A percentile compares a stretch with the other conserved stretches of the same genome.
Evolutionary conservation across 2,888 invertebrate genomes (phyloP).

Genomic region (Acanthosepion lycidas): DNA sequence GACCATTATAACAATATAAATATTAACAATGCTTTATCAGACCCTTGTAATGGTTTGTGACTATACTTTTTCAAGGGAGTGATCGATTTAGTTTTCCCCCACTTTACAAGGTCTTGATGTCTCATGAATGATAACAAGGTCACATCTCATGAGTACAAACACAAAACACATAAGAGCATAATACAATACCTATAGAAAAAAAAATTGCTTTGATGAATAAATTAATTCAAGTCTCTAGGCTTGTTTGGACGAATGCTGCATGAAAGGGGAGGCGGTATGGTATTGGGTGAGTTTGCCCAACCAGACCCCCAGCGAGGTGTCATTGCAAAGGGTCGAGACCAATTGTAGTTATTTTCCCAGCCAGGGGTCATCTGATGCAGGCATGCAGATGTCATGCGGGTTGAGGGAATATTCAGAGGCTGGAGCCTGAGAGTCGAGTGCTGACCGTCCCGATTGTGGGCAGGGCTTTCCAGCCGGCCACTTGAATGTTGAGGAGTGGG

Average conservation of each 20-base stretch:
- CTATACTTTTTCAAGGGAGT: not conserved
- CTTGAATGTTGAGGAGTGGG: not conserved
- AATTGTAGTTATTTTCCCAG: constrained; percentile 45
- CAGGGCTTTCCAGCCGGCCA: not conserved
- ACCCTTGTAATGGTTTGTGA: not conserved
- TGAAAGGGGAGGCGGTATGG: not conserved
- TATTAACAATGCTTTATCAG: not conserved
- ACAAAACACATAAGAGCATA: not conserved
- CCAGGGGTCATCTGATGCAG: constrained; percentile 36
- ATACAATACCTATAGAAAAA: not conserved
- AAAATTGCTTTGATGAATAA: not conserved
- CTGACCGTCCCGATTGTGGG: not conserved
- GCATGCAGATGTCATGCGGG: not conserved
- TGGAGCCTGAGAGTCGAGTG: not conserved
- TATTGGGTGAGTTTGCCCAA: constrained; percentile 34
- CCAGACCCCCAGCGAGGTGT: constrained; percentile 24
- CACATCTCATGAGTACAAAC: not conserved
- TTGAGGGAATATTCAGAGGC: constrained; percentile 36
- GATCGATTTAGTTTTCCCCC: not conserved
- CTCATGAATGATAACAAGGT: constrained; percentile 16
- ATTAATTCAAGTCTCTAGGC: constrained; percentile 34
- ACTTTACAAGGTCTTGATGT: not conserved
- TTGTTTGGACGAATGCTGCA: constrained; percentile 37
- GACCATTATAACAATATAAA: not conserved
- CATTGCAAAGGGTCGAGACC: constrained; percentile 37